Percentiles rank a stretch among this genome's conserved stretches.
Conservation (phyloP, 2,113 vertebrate genomes). For the Manacus vitellinus region DNA sequence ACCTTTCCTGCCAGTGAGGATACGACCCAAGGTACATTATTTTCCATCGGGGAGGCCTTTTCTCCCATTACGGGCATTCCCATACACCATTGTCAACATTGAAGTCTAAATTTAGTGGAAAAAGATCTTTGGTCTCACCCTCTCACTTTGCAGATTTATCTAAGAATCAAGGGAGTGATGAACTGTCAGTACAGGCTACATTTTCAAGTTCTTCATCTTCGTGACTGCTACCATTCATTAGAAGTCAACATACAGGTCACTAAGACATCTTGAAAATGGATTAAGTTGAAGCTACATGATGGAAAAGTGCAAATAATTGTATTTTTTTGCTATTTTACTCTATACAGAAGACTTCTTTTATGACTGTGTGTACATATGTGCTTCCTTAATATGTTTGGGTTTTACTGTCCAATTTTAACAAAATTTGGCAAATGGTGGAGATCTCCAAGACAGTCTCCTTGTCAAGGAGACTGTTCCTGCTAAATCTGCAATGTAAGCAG, state of each 20-base stretch:
- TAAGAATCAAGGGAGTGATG: background rate
- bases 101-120: background rate
- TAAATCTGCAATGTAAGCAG: background rate
- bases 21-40: background rate
- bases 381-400: background rate
- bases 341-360: background rate
- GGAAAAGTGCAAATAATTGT: background rate
- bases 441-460: background rate
- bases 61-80: background rate
- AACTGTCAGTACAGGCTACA: background rate
- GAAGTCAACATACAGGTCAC: background rate
- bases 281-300: background rate
- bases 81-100: background rate
- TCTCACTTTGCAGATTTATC: background rate
- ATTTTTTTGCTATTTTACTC: background rate
- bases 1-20: background rate
- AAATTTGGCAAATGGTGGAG: background rate
- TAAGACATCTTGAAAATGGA: background rate
- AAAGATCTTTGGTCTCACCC: background rate
- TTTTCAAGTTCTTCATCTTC: background rate
- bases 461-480: background rate
- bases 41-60: background rate
- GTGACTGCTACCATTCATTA: too few species aligned
- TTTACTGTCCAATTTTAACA: background rate
- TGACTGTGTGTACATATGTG: rapidly evolving